Evolutionary conservation across 2,888 invertebrate genomes (phyloP).

Genomic region (Lycocerus yunnanus): DNA sequence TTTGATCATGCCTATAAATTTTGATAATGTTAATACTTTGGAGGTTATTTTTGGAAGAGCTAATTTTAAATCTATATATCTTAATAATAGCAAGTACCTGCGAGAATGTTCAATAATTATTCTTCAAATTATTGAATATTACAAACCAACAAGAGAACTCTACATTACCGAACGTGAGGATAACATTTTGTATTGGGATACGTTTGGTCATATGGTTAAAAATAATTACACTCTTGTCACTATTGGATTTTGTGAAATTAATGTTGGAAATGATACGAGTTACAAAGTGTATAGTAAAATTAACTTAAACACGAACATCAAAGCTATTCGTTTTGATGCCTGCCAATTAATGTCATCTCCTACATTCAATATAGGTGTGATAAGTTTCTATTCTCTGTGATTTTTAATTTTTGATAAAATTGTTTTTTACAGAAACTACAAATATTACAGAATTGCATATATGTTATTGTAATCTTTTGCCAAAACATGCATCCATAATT

Average conservation of each 20-base stretch:
- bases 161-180: neutral
- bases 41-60: neutral
- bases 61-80: neutral
- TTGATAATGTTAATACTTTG: neutral
- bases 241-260: constrained; percentile 45
- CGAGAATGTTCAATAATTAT: neutral
- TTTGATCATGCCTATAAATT: neutral
- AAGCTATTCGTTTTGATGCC: constrained; percentile 47
- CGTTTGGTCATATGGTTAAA: neutral
- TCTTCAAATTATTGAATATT: neutral
- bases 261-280: constrained; percentile 47
- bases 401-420: neutral
- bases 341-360: constrained; percentile 46
- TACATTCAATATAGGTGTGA: constrained; percentile 47
- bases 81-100: neutral
- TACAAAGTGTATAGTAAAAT: constrained; percentile 41
- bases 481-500: neutral
- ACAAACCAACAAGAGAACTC: neutral
- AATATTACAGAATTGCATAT: neutral
- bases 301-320: constrained; percentile 44
- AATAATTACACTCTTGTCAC: neutral
- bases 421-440: neutral
- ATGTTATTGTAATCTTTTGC: neutral
- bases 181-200: neutral
- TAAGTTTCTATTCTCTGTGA: neutral